These are phyloP conservation scores for Syngnathus floridae DNA, from an alignment of 2,113 vertebrate genomes.

Conservation along the genomic window DNA sequence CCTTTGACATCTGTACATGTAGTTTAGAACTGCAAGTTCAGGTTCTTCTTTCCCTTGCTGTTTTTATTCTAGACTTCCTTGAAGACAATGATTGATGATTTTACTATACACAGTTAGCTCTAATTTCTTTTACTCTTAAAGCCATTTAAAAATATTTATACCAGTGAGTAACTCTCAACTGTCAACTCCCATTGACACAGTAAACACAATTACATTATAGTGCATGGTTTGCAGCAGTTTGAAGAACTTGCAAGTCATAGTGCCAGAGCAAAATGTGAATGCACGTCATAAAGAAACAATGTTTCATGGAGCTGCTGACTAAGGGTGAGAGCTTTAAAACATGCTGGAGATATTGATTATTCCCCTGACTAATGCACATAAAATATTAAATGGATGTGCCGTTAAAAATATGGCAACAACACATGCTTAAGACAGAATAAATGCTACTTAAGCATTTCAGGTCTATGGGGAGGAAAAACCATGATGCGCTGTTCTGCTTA, in stretches of 20 bases:
- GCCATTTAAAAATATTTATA: not conserved
- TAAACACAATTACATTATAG: too few species aligned
- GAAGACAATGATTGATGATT: conserved; percentile 1
- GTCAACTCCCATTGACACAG: not conserved
- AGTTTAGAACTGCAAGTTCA: not conserved
- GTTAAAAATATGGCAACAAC: conserved; percentile 26
- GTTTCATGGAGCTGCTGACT: conserved; percentile 8
- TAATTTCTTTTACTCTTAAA: conserved; percentile 2
- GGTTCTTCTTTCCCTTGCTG: not conserved
- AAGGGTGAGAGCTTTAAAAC: conserved; percentile 13
- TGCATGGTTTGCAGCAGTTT: not conserved
- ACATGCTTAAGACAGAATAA: conserved; percentile 12
- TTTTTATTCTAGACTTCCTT: not conserved
- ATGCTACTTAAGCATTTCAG: conserved; percentile 23
- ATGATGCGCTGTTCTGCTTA: not conserved
- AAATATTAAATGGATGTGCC: conserved; percentile 51
- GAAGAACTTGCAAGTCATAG: not conserved
- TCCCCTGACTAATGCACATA: conserved; percentile 34
- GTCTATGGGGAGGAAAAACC: not conserved
- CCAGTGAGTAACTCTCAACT: conserved; percentile 5
- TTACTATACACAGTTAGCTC: not conserved
- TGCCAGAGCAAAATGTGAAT: too few species aligned
- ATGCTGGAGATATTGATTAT: conserved; percentile 32
- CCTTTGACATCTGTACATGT: not conserved
- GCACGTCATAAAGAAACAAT: conserved; percentile 7